phyloP scores from a whole-genome alignment of 2,888 invertebrate genomes.

The Orthosia gracilis region DNA sequence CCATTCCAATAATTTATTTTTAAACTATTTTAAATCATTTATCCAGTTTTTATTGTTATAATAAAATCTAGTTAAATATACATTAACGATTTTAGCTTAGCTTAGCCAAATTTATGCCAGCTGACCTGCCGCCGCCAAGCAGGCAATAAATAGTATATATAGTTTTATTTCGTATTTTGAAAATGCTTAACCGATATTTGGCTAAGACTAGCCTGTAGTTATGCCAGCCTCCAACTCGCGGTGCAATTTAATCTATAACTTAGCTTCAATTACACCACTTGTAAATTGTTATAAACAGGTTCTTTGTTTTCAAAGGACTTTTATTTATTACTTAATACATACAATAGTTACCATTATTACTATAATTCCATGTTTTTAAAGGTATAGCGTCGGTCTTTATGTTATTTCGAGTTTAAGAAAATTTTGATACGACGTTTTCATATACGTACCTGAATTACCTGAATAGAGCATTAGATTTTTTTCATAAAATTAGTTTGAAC shows the following conservation, averaged over 20 bases:
- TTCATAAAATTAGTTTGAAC: too few relatives aligned
- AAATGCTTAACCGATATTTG: not conserved
- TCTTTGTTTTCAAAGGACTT: slow-evolving; percentile 14
- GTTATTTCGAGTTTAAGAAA: not conserved
- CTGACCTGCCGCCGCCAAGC: not conserved
- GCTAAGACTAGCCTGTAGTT: not conserved
- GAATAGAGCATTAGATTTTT: too few relatives aligned
- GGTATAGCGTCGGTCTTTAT: not conserved
- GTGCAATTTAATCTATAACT: not conserved
- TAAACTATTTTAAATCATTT: not conserved
- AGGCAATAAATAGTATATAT: not conserved
- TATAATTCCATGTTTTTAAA: slow-evolving; percentile 1
- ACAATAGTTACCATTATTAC: slow-evolving; percentile 30
- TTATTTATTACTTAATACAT: slow-evolving; percentile 12
- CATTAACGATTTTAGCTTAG: too few relatives aligned
- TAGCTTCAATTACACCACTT: not conserved
- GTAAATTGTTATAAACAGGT: not conserved
- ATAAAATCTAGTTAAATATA: slow-evolving; percentile 1
- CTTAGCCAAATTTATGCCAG: not conserved
- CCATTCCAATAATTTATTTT: not conserved
- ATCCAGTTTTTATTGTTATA: not conserved
- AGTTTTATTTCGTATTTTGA: not conserved
- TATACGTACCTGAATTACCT: not conserved
- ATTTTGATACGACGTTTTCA: not conserved
- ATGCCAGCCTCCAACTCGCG: not conserved